These are phyloP conservation scores for Theonella swinhoei DNA, from an alignment of 37 sponge, comb jelly and placozoan genomes.

Conservation along the genomic window DNA sequence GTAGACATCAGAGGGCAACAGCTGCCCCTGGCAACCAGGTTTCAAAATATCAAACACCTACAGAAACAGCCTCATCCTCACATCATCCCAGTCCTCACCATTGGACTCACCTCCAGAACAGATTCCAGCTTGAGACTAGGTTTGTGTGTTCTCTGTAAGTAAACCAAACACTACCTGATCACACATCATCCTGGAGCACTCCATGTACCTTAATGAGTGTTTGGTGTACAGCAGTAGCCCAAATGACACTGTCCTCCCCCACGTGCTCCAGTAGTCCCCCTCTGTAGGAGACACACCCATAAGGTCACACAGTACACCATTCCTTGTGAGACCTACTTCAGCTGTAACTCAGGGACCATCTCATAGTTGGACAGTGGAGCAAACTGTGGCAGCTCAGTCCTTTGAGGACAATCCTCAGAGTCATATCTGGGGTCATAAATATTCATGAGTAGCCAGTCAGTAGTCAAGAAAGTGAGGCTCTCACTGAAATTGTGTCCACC, in stretches of 20 bases:
- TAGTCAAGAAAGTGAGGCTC: neutral
- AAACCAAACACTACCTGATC: too few species aligned
- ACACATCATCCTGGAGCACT: too few species aligned
- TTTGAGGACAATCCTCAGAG: slow-evolving; percentile 10
- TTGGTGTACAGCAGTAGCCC: neutral
- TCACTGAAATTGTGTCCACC: slow-evolving; percentile 69
- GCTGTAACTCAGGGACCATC: slow-evolving; percentile 29
- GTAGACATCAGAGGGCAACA: neutral
- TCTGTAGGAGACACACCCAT: neutral
- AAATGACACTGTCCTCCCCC: neutral
- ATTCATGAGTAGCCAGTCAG: too few species aligned
- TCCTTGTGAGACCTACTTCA: slow-evolving; percentile 23
- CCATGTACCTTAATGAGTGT: neutral
- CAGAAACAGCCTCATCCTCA: too few species aligned
- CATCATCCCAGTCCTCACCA: too few species aligned
- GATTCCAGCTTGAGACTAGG: neutral
- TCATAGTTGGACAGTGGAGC: neutral
- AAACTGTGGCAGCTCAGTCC: slow-evolving; percentile 18
- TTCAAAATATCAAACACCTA: slow-evolving; percentile 49
- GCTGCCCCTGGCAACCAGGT: slow-evolving; percentile 48
- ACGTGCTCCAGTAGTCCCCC: neutral
- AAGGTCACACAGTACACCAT: neutral
- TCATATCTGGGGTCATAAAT: too few species aligned
- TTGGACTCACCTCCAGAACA: neutral
- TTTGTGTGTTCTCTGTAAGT: too few species aligned